Base-by-base conservation (phyloP, 2,797 vertebrate species). In the Vipera ursinii region DNA sequence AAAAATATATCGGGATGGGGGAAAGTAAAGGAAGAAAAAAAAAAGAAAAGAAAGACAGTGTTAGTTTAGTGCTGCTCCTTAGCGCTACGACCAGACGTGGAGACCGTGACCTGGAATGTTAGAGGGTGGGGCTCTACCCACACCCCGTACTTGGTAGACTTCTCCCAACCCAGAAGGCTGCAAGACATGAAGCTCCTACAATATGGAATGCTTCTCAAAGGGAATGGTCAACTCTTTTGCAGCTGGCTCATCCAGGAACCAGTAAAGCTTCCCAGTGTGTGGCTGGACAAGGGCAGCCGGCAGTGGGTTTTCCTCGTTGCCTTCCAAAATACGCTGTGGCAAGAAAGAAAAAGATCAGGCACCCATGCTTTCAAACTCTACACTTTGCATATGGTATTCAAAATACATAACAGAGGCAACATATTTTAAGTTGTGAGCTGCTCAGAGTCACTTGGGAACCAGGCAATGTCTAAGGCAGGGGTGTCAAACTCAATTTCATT, bases 201-300 rank as follows among this genome's bases (percentile, higher is more conserved):
- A 59, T 1, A 96, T 92, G 38, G 97, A 96, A 20, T 96, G 98
- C 93, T 98, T 98, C 96, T 99, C 98, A 2, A 98, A 97, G 85
- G 97, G 97, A 91, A 98, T 94, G 0, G 97, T 98, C 92, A 99
- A 96, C 15, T 98, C 98, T 28, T 97, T 96, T 0, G 98, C 98
- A 0, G 99, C 99, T 0, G 98, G 95, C 92, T 98, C 98, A 26
- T 99, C 99, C 65, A 99, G 95, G 94, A 99, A 97, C 99, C 99
- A 99, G 93, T 98, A 97, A 55, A 99, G 97, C 94, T 98, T 98
- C 28, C 99, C 98, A 0, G 97, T 96, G 69, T 93, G 95, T 0
- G 98, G 99, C 57, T 92, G 96, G 5, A 99, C 98, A 0, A 98
- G 97, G 0, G 98, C 98, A 0, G 99, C 98, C 0, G 99, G 99